These are phyloP conservation scores for Leuciscus idus DNA, from an alignment of 2,113 vertebrate genomes.

Conservation along the genomic window DNA sequence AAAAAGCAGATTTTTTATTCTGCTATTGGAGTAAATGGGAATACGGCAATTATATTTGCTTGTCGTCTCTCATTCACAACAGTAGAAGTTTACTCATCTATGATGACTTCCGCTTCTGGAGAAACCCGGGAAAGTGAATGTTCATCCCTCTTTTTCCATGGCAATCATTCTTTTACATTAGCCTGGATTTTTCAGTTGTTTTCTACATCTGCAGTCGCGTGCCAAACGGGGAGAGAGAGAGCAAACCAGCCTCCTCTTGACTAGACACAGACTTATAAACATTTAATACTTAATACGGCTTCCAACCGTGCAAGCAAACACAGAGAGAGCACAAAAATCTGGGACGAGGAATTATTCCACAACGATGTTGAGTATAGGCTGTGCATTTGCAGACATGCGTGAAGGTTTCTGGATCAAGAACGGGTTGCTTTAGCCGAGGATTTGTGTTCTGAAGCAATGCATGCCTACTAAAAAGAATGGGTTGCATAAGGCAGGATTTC, in stretches of 20 bases:
- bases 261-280: slow-evolving; percentile 82
- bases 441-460: background rate
- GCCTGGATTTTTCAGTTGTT: background rate
- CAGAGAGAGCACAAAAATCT: slow-evolving; percentile 68
- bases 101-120: too few relatives aligned
- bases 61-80: too few relatives aligned
- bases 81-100: too few relatives aligned
- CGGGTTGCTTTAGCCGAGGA: background rate
- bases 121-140: too few relatives aligned
- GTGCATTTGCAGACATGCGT: background rate
- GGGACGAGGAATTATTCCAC: background rate
- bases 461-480: background rate
- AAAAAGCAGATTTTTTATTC: too few relatives aligned
- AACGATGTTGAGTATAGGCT: background rate
- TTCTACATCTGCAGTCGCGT: background rate
- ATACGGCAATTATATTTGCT: too few relatives aligned
- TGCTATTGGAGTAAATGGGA: too few relatives aligned
- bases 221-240: slow-evolving; percentile 1
- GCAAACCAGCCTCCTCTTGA: background rate
- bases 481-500: background rate
- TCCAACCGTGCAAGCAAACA: slow-evolving; percentile 71
- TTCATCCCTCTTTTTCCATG: too few relatives aligned
- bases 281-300: slow-evolving; percentile 82
- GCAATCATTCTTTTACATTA: background rate
- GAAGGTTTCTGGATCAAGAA: background rate